Evolutionary conservation across 2,113 vertebrate species (phyloP), one percentile per base, ranked within the genome.

Genomic region (Saccopteryx bilineata): DNA sequence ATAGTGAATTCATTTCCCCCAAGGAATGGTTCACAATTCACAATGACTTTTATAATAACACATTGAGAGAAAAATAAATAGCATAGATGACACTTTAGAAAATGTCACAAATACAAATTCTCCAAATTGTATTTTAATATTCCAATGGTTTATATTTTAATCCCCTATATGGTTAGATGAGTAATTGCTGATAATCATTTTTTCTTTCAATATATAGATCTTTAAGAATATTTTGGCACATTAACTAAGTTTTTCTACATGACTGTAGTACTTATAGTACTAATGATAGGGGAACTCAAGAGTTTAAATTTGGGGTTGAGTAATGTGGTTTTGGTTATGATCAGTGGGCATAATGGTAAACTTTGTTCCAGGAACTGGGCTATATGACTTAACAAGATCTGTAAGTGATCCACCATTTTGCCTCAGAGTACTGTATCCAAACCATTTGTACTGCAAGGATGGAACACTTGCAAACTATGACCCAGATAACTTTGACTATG

Each of bases 181-280:
- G 76, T 97, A 95, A 86, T 48, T 75, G 54, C 71, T 97, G 87
- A 96, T 93, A 88, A 96, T 72, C 17, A 12, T 95, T 94, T 96
- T 95, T 90, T 96, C 52, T 94, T 95, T 87, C 46, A 91, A 9
- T 88, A 85, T 17, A 69, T 52, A 93, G 48, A 10, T n/a, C 21
- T 98, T 97, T 95, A 93, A 93, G 11, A 46, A 87, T 83, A 78
- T 92, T 2, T 87, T 66, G 7, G 90, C 68, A 94, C 2, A 69
- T 33, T 72, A 87, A 52, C 86, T 87, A 96, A 96, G 24, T 66
- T 94, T 90, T 95, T 54, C 46, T 54, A 79, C 33, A 21, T 87
- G 26, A 63, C 21, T 91, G 1, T 68, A 87, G 9, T 80, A 69
- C 31, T 65, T 12, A 76, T 1, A 85, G 2, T 65, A n/a, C 9